phyloP scores from a whole-genome alignment of 2,888 invertebrate genomes.

The Bhutanitis thaidina region DNA sequence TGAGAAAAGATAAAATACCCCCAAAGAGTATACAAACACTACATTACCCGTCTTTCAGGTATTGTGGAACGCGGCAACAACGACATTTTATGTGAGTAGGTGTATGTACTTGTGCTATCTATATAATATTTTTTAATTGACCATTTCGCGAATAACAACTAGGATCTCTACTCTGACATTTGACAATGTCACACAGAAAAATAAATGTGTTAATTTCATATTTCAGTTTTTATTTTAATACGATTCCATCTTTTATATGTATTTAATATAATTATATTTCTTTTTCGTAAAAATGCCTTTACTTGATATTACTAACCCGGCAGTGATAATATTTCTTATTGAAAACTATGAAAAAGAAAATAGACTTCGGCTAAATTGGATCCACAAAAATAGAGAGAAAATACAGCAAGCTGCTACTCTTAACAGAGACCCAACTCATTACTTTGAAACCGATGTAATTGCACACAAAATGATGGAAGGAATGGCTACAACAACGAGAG shows the following conservation, averaged over 20 bases:
- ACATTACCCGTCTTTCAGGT: conserved; percentile 8
- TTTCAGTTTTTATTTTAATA: conserved; percentile 13
- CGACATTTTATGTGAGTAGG: conserved; percentile 7
- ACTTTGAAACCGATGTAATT: conserved; percentile 44
- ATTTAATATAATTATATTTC: conserved; percentile 13
- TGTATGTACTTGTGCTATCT: conserved; percentile 1
- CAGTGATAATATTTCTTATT: conserved; percentile 43
- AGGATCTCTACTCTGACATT: conserved; percentile 13
- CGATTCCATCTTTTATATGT: conserved; percentile 9
- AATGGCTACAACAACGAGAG: conserved; percentile 41
- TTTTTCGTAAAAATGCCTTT: conserved; percentile 37
- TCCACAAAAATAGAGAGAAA: conserved; percentile 35
- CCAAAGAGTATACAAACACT: no score
- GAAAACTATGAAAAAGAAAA: conserved; percentile 51
- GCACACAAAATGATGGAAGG: conserved; percentile 43
- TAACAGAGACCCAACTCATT: conserved; percentile 41
- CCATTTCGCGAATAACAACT: conserved; percentile 22
- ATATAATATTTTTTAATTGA: conserved; percentile 27
- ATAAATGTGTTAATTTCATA: background rate
- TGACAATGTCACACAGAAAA: conserved; percentile 7
- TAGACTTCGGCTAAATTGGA: conserved; percentile 45
- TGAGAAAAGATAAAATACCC: conserved; percentile 12
- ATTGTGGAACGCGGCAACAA: conserved; percentile 14
- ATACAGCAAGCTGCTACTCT: conserved; percentile 46
- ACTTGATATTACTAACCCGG: conserved; percentile 45